phyloP scores from a whole-genome alignment of 1,140 invertebrate genomes.

The Kradibia gibbosae region DNA sequence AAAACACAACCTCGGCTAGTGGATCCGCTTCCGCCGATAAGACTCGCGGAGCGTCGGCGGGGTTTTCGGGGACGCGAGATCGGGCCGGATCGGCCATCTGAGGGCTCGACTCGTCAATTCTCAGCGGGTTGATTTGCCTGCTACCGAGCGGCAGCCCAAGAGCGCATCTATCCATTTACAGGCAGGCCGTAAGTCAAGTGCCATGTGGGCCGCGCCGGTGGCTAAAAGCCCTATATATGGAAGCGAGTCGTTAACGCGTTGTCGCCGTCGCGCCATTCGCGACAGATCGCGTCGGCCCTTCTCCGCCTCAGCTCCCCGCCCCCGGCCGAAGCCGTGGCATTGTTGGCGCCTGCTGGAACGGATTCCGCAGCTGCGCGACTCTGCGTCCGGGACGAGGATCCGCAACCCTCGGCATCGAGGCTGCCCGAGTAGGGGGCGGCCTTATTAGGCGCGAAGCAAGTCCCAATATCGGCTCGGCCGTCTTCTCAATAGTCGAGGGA shows the following conservation, averaged over 20 bases:
- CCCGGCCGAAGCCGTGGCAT: constrained; percentile 37
- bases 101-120: constrained; percentile 1
- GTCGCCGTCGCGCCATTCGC: constrained; percentile 47
- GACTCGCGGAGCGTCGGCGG: no score
- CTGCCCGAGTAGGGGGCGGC: background rate
- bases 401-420: background rate
- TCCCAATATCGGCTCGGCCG: background rate
- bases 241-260: constrained; percentile 56
- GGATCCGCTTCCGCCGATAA: no score
- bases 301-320: constrained; percentile 27
- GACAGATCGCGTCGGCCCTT: constrained; percentile 35
- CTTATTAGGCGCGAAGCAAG: constrained; percentile 40
- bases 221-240: constrained; percentile 53
- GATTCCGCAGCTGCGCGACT: constrained; percentile 35
- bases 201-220: background rate
- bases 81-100: no score
- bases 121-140: constrained; percentile 38
- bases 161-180: constrained; percentile 1
- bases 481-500: background rate
- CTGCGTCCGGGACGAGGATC: background rate
- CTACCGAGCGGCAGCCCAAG: background rate
- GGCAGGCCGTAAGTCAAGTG: background rate
- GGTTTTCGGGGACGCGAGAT: no score
- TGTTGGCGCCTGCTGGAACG: constrained; percentile 52
- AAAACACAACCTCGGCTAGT: no score